phyloP scores from a whole-genome alignment of 2,113 vertebrate genomes.

The Gila orcuttii region DNA sequence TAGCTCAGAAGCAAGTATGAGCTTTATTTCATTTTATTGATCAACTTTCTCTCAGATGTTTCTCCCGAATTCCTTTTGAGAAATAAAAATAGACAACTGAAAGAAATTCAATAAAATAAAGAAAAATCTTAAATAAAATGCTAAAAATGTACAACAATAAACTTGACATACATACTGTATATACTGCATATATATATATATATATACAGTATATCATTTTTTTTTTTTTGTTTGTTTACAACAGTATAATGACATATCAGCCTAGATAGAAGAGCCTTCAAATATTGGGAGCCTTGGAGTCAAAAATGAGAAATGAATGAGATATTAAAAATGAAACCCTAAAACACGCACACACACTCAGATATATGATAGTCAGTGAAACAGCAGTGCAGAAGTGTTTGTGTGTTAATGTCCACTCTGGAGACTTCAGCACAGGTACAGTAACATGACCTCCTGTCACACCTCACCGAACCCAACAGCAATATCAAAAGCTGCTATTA shows the following conservation, averaged over 20 bases:
- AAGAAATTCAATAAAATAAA: no score
- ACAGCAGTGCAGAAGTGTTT: constrained; percentile 28
- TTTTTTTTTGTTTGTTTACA: not conserved
- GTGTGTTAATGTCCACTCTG: constrained; percentile 11
- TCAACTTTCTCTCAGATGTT: no score
- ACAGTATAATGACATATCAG: not conserved
- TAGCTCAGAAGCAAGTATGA: no score
- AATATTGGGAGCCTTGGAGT: not conserved
- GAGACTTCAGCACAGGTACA: constrained; percentile 2
- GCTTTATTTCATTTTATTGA: no score
- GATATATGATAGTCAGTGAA: not conserved
- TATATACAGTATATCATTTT: no score
- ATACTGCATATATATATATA: no score
- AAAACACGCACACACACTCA: not conserved
- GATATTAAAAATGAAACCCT: not conserved
- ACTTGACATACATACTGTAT: no score
- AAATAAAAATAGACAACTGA: no score
- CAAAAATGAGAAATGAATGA: not conserved
- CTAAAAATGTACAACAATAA: no score
- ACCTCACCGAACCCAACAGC: constrained; percentile 27
- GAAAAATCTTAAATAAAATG: no score
- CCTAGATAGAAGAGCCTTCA: not conserved
- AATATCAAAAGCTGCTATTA: constrained; percentile 43
- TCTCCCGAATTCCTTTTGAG: no score
- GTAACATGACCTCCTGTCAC: not conserved